These are phyloP conservation scores for Myrmecobius fasciatus DNA, from an alignment of 2,113 vertebrate species.

Conservation along the genomic window DNA sequence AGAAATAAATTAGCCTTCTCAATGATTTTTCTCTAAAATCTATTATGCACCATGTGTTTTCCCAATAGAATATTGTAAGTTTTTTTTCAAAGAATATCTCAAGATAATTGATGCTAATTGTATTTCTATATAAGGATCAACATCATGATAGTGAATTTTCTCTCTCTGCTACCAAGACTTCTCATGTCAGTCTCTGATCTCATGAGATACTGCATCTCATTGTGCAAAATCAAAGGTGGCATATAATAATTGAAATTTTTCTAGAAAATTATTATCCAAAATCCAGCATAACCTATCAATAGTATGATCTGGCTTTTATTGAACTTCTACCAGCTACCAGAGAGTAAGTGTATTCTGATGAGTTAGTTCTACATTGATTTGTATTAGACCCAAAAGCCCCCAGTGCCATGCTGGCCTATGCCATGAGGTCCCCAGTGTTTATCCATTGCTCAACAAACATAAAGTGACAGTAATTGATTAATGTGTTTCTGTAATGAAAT, in stretches of 20 bases:
- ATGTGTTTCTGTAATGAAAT: neutral
- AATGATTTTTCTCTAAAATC: neutral
- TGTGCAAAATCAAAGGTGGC: constrained; percentile 26
- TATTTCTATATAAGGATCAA: neutral
- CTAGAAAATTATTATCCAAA: neutral
- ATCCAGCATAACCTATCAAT: neutral
- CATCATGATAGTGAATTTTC: neutral
- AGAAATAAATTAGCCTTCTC: neutral
- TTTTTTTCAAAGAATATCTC: neutral
- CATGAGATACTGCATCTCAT: neutral
- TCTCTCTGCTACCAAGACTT: neutral
- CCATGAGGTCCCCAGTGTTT: neutral
- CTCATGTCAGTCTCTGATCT: neutral
- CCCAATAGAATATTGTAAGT: neutral
- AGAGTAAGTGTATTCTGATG: neutral
- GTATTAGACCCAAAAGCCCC: neutral
- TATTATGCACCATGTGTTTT: neutral
- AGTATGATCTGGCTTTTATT: neutral
- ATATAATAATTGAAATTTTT: constrained; percentile 24
- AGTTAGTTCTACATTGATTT: neutral
- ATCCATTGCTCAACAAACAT: neutral
- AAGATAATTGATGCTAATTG: constrained; percentile 20
- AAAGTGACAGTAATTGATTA: neutral
- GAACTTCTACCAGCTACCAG: neutral
- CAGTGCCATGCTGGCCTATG: neutral